Evolutionary conservation across 2,797 vertebrate species (phyloP).

Genomic region (Halcyon smyrnensis): DNA sequence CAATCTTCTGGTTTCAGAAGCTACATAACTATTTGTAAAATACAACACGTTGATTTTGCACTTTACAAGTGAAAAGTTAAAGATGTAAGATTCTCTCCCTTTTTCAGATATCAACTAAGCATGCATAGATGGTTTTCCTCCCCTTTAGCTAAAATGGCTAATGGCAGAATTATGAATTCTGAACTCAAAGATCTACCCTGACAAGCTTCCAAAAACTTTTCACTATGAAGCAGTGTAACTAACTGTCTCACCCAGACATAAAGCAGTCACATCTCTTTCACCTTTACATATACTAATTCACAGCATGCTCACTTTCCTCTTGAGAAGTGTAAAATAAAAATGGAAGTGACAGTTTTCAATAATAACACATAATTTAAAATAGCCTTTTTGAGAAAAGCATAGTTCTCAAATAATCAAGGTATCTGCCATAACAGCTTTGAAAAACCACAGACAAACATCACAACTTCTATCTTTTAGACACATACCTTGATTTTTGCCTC

Average conservation of each 20-base stretch:
- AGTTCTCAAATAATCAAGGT: not conserved
- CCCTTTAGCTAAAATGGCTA: not conserved
- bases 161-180: not conserved
- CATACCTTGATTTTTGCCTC: conserved; percentile 94
- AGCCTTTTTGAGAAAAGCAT: not conserved
- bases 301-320: not conserved
- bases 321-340: not conserved
- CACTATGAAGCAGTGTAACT: not conserved
- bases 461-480: not conserved
- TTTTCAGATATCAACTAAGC: not conserved
- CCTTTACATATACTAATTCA: not conserved
- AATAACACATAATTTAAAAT: not conserved
- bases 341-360: not conserved
- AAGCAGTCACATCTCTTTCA: not conserved
- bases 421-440: not conserved
- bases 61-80: not conserved
- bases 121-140: not conserved
- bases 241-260: not conserved
- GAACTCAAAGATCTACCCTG: not conserved
- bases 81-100: not conserved
- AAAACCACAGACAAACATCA: rapidly evolving
- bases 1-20: not conserved
- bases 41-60: not conserved
- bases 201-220: not conserved
- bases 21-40: not conserved